phyloP scores from a whole-genome alignment of 30 jellyfish, hydroid and myxozoan genomes.

The Hydractinia symbiolongicarpus region DNA sequence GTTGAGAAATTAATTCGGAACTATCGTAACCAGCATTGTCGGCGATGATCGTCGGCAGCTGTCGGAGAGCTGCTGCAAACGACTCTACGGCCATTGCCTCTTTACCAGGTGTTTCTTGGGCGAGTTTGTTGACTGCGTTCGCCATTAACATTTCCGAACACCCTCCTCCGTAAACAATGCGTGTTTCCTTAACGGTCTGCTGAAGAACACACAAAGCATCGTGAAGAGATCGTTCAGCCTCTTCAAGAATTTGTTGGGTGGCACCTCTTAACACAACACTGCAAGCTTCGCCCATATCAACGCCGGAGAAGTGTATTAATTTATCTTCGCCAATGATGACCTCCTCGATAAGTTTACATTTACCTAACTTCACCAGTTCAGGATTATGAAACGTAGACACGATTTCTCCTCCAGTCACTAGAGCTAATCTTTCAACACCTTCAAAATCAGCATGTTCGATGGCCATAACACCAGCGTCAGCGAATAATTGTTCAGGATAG shows the following conservation, averaged over 20 bases:
- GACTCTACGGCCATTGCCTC: conserved; percentile 94
- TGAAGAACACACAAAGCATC: conserved; percentile 93
- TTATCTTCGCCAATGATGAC: conserved; percentile 95
- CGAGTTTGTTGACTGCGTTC: conserved; percentile 80
- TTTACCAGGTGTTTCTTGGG: conserved; percentile 89
- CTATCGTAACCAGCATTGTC: conserved; percentile 96
- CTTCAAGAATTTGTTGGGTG: conserved; percentile 86
- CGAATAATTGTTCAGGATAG: conserved; percentile 94
- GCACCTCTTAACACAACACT: conserved; percentile 97
- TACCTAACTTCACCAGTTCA: conserved; percentile 81
- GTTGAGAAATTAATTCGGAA: conserved; percentile 85
- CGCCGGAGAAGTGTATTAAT: conserved; percentile 95
- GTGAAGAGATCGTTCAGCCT: conserved; percentile 97
- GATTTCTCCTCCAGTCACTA: conserved; percentile 97
- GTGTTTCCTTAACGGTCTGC: conserved; percentile 83
- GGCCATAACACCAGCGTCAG: conserved; percentile 97
- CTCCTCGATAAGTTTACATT: conserved; percentile 85
- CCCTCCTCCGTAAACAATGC: conserved; percentile 95
- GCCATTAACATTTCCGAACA: conserved; percentile 98
- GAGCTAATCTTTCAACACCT: conserved; percentile 95
- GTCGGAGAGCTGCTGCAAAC: conserved; percentile 85
- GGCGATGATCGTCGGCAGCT: conserved; percentile 95
- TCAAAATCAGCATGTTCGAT: conserved; percentile 99
- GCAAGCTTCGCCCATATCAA: conserved; percentile 95
- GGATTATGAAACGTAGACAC: conserved; percentile 98